phyloP scores from a whole-genome alignment of 2,113 vertebrate genomes.

The Rhynchomys soricoides region DNA sequence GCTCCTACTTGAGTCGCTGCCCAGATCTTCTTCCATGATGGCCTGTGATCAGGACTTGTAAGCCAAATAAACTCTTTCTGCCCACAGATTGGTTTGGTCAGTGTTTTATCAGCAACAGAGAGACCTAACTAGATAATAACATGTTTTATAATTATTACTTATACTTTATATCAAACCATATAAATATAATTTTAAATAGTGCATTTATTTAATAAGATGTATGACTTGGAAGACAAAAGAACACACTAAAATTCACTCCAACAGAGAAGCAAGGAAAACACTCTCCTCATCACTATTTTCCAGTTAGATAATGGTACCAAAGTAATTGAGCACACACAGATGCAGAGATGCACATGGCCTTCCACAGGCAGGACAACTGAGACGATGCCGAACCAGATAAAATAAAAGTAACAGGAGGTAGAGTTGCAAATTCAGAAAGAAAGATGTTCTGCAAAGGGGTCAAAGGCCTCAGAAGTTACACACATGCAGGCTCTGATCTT shows the following conservation, averaged over 20 bases:
- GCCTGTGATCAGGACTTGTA: background rate
- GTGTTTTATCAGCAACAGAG: background rate
- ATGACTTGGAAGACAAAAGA: background rate
- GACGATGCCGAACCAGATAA: background rate
- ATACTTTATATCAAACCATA: background rate
- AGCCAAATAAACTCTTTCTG: background rate
- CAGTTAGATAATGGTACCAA: background rate
- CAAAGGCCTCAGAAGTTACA: background rate
- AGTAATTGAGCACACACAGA: background rate
- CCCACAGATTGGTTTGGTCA: background rate
- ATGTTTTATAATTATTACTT: background rate
- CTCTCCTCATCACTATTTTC: background rate
- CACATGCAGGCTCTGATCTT: background rate
- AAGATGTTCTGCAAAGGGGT: background rate
- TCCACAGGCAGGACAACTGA: background rate
- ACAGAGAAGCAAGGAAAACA: background rate
- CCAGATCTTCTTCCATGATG: background rate
- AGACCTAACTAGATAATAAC: background rate
- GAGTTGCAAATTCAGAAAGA: slow-evolving; percentile 15
- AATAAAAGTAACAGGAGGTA: background rate
- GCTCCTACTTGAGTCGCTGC: background rate
- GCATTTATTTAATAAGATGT: slow-evolving; percentile 4
- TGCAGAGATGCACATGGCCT: background rate
- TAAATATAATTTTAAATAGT: slow-evolving; percentile 25
- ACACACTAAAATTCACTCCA: background rate